Evolutionary conservation across 2,888 invertebrate genomes (phyloP).

Genomic region (Sarcophaga carnaria): DNA sequence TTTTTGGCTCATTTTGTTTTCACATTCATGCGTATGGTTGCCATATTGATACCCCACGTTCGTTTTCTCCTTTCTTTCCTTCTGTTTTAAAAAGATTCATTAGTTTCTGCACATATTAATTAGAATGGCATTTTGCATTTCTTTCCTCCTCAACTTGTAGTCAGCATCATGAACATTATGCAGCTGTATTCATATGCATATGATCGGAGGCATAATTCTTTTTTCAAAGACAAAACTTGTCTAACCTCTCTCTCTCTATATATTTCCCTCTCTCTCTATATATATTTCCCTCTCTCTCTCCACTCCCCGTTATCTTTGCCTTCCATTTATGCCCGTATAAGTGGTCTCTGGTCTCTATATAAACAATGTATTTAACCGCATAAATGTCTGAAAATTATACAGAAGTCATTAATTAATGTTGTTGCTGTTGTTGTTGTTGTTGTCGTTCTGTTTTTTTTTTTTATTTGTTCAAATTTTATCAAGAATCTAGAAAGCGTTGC

Average conservation of each 20-base stretch:
- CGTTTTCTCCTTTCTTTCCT: slow-evolving; percentile 35
- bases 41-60: slow-evolving; percentile 50
- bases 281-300: neutral
- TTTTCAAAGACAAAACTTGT: slow-evolving; percentile 1
- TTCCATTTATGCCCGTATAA: no score
- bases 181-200: neutral
- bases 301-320: no score
- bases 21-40: slow-evolving; percentile 54
- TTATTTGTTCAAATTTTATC: slow-evolving; percentile 8
- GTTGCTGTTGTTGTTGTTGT: no score
- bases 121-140: slow-evolving; percentile 53
- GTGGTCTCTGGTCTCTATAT: neutral
- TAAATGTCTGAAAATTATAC: slow-evolving; percentile 17
- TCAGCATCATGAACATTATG: slow-evolving; percentile 20
- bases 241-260: slow-evolving; percentile 22
- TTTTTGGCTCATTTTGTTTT: slow-evolving; percentile 57
- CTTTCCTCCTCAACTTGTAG: slow-evolving; percentile 11
- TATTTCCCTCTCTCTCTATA: slow-evolving; percentile 13
- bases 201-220: slow-evolving; percentile 10
- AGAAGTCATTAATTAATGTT: slow-evolving; percentile 50
- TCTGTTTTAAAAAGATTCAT: slow-evolving; percentile 56
- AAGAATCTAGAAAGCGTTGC: slow-evolving; percentile 16
- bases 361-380: slow-evolving; percentile 42
- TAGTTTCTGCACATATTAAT: slow-evolving; percentile 67
- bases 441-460: no score